These are phyloP conservation scores for Diadema setosum DNA, from an alignment of 35 echinoderm and acorn worm genomes.

Conservation along the genomic window DNA sequence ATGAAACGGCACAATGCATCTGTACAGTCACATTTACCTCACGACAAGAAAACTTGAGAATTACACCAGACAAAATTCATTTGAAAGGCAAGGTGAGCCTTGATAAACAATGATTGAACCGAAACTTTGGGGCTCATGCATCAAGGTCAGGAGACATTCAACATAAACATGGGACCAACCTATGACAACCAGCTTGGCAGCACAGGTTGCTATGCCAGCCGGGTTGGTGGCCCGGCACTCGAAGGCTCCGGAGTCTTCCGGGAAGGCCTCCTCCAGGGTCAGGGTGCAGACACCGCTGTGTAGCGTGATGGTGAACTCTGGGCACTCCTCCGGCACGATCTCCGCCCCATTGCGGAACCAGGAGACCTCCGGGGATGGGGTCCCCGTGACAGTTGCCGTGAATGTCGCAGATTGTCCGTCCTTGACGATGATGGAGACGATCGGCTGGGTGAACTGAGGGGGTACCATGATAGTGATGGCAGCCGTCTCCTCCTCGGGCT, in stretches of 20 bases:
- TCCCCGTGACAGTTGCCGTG: conserved; percentile 48
- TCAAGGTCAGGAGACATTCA: no score
- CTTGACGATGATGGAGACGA: conserved; percentile 44
- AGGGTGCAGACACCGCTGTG: conserved; percentile 47
- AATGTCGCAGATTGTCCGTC: conserved; percentile 76
- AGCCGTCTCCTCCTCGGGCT: conserved; percentile 15
- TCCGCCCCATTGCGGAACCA: conserved; percentile 84
- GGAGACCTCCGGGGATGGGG: conserved; percentile 66
- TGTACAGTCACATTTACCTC: no score
- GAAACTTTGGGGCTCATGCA: no score
- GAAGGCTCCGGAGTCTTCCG: conserved; percentile 82
- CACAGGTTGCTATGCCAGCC: conserved; percentile 74
- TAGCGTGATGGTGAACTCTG: conserved; percentile 62
- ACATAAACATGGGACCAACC: no score
- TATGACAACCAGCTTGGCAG: conserved; percentile 79
- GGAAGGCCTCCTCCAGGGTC: conserved; percentile 77
- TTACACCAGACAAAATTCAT: no score
- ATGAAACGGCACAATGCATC: no score
- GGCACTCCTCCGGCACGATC: conserved; percentile 56
- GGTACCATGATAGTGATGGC: conserved; percentile 36
- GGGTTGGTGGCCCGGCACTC: conserved; percentile 66
- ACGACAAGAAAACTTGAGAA: not conserved
- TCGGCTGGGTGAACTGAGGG: conserved; percentile 61
- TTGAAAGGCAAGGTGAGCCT: no score
- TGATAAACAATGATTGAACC: no score